Base-by-base conservation (phyloP, 2,888 invertebrate species). In the Zhuqinia jingwanae region DNA sequence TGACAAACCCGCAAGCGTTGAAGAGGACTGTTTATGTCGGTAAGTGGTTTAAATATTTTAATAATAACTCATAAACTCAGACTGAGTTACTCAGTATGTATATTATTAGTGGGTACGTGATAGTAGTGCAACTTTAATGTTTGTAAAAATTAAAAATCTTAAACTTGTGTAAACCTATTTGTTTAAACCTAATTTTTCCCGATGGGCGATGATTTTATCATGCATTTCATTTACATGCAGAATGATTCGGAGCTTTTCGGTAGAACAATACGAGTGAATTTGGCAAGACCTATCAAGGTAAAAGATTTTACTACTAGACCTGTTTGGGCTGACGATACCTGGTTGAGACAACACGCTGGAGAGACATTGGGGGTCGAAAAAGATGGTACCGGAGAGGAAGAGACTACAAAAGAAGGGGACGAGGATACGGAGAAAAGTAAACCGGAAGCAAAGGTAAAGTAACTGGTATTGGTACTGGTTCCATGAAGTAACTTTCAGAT, bases 231-330 rank as follows among this genome's bases (percentile, higher is more conserved):
- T n/a, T n/a, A n/a, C n/a, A n/a, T 25, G 11, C 92, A 98, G 97
- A 98, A 99, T 93, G 99, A 99, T 92, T 97, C 98, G 0, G 99
- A 99, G 93, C 93, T 99, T 53, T 99, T 97, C 94, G 99, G 99
- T 0, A 94, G 98, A 89, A 99, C 99, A 47, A 96, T 99, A 90
- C 94, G 98, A 91, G 98, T 98, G 0, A 99, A 99, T 92, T 94
- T 99, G 90, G 99, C 99, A 2, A 98, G 98, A 91, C 99, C 99
- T 2, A 98, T 98, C 92, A 95, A 97, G 91, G 96, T 98, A 79
- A 98, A 98, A 92, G 99, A 99, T 93, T 98, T 98, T 27, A 97
- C 97, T 10, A 96, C 97, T 0, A 94, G 97, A 89, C 97, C 98
- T 1, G 98, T 99, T 1, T 99, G 99, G 99, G 96, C 98, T 0